Evolutionary conservation across 2,113 vertebrate species (phyloP).

Genomic region (Epinephelus lanceolatus): DNA sequence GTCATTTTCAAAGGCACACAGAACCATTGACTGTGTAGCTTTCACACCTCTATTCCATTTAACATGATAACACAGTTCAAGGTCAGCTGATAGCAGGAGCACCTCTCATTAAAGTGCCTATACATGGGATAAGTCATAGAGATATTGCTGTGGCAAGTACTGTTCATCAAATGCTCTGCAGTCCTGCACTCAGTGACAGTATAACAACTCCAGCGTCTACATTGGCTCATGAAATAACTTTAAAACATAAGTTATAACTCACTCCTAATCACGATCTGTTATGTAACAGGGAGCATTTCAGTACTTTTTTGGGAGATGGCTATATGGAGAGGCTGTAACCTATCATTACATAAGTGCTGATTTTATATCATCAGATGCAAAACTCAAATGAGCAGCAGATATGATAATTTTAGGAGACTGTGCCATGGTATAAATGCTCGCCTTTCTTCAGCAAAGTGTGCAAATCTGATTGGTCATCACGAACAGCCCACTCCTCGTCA

Average conservation of each 20-base stretch:
- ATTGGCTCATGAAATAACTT: background rate
- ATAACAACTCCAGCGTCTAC: background rate
- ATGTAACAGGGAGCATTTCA: background rate
- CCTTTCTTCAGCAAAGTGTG: background rate
- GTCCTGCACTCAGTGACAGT: background rate
- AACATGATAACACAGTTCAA: slow-evolving; percentile 4
- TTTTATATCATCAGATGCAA: background rate
- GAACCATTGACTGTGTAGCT: background rate
- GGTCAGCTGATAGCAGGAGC: background rate
- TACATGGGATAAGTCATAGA: background rate
- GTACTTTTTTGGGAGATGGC: background rate
- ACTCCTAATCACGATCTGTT: background rate
- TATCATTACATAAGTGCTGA: background rate
- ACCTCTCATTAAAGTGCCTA: background rate
- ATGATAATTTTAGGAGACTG: background rate
- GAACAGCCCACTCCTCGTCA: slow-evolving; percentile 49
- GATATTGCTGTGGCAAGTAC: background rate
- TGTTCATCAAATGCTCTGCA: background rate
- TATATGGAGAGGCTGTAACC: background rate
- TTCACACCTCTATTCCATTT: background rate
- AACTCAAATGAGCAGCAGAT: background rate
- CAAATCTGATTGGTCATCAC: slow-evolving; percentile 13
- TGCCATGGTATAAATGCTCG: background rate
- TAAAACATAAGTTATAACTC: background rate
- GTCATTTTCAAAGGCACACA: background rate